Percentiles rank a stretch among this genome's conserved stretches.
Evolutionary conservation across 1,140 invertebrate genomes (phyloP).

Genomic region (Harpegnathos saltator): DNA sequence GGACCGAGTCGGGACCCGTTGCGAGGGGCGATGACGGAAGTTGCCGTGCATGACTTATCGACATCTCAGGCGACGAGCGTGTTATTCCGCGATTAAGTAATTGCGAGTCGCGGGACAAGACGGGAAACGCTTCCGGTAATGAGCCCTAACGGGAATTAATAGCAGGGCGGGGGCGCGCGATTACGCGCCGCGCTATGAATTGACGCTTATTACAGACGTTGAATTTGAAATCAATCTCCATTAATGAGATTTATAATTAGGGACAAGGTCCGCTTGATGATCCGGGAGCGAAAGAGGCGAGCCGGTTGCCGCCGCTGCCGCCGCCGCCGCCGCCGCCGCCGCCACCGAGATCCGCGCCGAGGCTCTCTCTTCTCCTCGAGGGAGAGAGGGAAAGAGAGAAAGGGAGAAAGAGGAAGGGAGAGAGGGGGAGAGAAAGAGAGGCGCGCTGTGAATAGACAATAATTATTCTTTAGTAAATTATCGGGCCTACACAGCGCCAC

Average conservation of each 20-base stretch:
- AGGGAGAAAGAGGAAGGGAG: too few species aligned
- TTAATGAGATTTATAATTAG: conserved; percentile 75
- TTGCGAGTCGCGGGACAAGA: conserved; percentile 50
- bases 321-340: not conserved
- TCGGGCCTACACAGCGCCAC: conserved; percentile 55
- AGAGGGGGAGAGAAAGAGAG: too few species aligned
- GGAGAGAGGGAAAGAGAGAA: not conserved
- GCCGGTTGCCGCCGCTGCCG: not conserved
- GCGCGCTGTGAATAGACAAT: conserved; percentile 56
- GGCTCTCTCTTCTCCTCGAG: not conserved
- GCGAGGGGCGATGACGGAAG: conserved; percentile 1
- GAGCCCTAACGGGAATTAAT: conserved; percentile 72
- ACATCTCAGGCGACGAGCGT: conserved; percentile 1
- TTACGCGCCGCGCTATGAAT: conserved; percentile 61
- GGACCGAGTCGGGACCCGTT: not conserved
- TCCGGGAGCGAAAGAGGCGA: conserved; percentile 57
- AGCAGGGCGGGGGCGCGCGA: conserved; percentile 63
- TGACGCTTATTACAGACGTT: conserved; percentile 72
- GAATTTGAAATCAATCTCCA: conserved; percentile 74
- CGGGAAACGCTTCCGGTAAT: conserved; percentile 63
- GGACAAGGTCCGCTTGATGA: conserved; percentile 71
- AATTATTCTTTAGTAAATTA: conserved; percentile 72
- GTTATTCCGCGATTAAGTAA: conserved; percentile 67
- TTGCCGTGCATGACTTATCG: conserved; percentile 15
- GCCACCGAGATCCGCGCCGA: conserved; percentile 11